phyloP scores from a whole-genome alignment of 2,797 vertebrate genomes.

The Platyrinchus mystaceus region DNA sequence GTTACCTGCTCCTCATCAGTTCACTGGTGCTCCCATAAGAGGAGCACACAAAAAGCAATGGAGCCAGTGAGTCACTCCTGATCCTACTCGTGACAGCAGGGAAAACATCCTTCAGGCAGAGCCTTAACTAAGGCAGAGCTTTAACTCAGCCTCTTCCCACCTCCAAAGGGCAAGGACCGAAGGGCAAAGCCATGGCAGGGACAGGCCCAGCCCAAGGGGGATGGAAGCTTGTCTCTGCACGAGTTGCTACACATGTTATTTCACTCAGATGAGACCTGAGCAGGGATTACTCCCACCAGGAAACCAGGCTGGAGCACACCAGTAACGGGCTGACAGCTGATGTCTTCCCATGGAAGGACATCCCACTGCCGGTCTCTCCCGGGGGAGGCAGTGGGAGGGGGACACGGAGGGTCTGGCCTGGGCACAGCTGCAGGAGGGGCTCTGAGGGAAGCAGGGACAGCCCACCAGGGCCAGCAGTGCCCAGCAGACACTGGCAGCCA shows the following conservation, averaged over 20 bases:
- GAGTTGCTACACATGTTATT: fast-evolving
- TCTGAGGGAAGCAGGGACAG: neutral
- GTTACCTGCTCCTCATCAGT: neutral
- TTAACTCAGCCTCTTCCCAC: neutral
- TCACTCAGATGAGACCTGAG: neutral
- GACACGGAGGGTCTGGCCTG: fast-evolving
- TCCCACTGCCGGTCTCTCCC: neutral
- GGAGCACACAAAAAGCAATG: neutral
- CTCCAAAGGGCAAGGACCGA: neutral
- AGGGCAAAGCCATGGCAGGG: neutral
- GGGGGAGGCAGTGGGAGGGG: neutral
- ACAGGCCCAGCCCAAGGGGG: neutral
- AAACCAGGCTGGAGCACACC: fast-evolving
- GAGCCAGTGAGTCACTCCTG: neutral
- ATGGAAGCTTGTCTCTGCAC: fast-evolving
- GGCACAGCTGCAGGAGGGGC: neutral
- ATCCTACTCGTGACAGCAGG: neutral
- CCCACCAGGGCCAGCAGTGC: neutral
- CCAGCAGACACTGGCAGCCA: neutral
- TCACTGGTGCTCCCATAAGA: neutral
- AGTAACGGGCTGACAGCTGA: fast-evolving
- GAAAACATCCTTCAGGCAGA: neutral
- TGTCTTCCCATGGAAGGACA: fast-evolving
- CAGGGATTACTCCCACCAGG: neutral
- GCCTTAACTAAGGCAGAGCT: neutral